Percentiles rank a stretch among this genome's conserved stretches.
Conservation (phyloP, 2,113 vertebrate species). For the Equus quagga region DNA sequence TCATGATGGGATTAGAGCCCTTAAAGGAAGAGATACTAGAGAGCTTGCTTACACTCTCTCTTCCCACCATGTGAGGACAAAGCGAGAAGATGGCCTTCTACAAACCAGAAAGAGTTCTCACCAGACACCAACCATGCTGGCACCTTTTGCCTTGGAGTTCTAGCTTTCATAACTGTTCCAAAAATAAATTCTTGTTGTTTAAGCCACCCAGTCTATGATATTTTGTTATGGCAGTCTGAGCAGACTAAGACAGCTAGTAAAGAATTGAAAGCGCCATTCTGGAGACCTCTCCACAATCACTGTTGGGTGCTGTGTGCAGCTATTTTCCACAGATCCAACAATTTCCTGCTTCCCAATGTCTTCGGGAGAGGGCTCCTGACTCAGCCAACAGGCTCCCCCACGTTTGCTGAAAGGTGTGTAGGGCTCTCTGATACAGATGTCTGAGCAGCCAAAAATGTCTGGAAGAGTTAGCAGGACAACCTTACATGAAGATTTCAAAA, state of each 20-base stretch:
- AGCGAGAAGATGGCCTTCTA: neutral
- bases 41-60: neutral
- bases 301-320: neutral
- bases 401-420: neutral
- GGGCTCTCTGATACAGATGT: neutral
- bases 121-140: accelerated
- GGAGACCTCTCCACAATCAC: neutral
- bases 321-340: neutral
- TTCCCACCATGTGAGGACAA: neutral
- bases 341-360: neutral
- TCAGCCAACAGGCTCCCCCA: neutral
- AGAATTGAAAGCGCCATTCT: neutral
- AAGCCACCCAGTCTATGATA: neutral
- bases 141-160: neutral
- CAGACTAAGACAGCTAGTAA: neutral
- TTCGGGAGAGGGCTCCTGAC: neutral
- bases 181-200: neutral
- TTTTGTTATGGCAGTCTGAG: neutral
- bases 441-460: neutral
- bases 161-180: neutral
- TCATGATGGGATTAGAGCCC: neutral
- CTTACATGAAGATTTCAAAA: neutral
- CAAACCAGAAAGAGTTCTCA: neutral
- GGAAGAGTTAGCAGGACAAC: neutral
- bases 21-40: neutral